Evolutionary conservation across 2,888 invertebrate genomes (phyloP).

Genomic region (Ceratothoa steindachneri): DNA sequence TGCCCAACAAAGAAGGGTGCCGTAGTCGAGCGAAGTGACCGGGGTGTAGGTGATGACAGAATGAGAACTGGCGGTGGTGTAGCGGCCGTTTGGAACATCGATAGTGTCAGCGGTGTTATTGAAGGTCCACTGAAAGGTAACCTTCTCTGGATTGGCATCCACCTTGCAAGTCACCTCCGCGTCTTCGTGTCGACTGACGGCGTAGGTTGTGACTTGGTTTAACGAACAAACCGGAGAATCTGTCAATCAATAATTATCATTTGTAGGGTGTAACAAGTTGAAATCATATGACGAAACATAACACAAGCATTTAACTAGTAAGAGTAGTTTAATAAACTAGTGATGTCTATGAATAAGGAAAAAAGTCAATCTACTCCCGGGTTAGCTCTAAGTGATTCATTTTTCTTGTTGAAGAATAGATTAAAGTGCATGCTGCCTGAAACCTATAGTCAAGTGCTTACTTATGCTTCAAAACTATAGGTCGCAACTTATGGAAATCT

Average conservation of each 20-base stretch:
- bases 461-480: too few species aligned
- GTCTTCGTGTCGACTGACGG: slow-evolving; percentile 27
- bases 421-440: too few species aligned
- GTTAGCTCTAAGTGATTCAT: too few species aligned
- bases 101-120: slow-evolving; percentile 52
- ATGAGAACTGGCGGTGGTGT: slow-evolving; percentile 25
- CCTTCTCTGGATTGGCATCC: slow-evolving; percentile 63
- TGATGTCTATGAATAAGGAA: neutral
- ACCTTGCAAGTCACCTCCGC: slow-evolving; percentile 35
- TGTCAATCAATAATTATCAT: too few species aligned
- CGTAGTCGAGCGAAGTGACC: slow-evolving; percentile 31
- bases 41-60: slow-evolving; percentile 32
- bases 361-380: too few species aligned
- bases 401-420: too few species aligned
- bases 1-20: slow-evolving; percentile 35
- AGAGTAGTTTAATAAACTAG: too few species aligned
- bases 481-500: too few species aligned
- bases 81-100: slow-evolving; percentile 66
- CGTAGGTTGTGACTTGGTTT: slow-evolving; percentile 32
- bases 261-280: too few species aligned
- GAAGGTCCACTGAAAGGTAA: slow-evolving; percentile 74
- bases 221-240: slow-evolving; percentile 33
- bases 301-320: too few species aligned
- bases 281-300: too few species aligned
- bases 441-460: too few species aligned